Evolutionary conservation across 2,888 invertebrate species (phyloP), one percentile per base, ranked within the genome.

Genomic region (Schrankia costaestrigalis): DNA sequence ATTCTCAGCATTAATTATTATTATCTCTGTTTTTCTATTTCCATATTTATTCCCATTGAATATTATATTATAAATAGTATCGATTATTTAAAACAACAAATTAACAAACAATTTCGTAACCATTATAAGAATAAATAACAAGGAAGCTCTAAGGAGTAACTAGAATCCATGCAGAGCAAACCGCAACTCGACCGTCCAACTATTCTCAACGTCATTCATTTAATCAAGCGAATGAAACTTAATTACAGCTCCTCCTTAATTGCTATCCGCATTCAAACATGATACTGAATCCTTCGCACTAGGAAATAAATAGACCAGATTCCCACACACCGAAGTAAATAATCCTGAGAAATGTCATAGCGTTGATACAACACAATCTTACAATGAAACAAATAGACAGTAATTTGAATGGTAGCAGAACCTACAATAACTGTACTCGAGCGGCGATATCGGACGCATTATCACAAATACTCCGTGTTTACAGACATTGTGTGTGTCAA

Each of bases 401-500:
- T 54, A 34, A 51, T 58, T 55, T 50, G 51, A 63, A 55, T 59
- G 48, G 36, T 39, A 27, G 21, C 30, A 31, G 36, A 42, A 28
- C 44, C 43, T 42, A 35, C 39, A 26, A 15, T 65, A 60, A 62
- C 56, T 52, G 58, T 58, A 55, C 48, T 39, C 37, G 31, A 43
- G 32, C 21, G 32, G 49, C 38, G 39, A 56, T 55, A 44, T 46
- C 33, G 53, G 41, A 35, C 46, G 38, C 50, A 48, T 57, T 64
- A 58, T 58, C 48, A 54, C 51, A 58, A 63, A 52, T 56, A 53
- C 47, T 25, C 31, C 27, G 29, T 56, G 48, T 57, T 64, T 59
- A 52, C 56, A 46, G 55, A 56, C 49, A 56, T 54, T 56, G 57
- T 61, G 49, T 46, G 48, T 60, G 63, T 63, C 66, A 63, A 65